These are phyloP conservation scores for Equus quagga DNA, from an alignment of 2,113 vertebrate species.

Conservation along the genomic window DNA sequence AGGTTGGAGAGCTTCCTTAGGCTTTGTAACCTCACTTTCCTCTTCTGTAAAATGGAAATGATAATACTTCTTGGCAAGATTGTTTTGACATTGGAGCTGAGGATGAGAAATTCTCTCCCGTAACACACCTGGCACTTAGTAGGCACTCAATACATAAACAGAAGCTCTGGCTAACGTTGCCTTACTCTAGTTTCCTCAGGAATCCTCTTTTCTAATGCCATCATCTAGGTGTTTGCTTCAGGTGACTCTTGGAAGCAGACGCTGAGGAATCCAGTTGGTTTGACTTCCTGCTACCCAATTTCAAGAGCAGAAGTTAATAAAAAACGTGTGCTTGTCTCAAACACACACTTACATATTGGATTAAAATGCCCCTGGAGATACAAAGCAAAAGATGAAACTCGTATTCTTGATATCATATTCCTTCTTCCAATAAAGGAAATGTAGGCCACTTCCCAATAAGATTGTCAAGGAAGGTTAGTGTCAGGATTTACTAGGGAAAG, in stretches of 20 bases:
- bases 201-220: background rate
- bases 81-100: slow-evolving; percentile 23
- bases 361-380: background rate
- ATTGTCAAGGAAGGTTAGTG: slow-evolving; percentile 26
- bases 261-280: background rate
- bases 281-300: background rate
- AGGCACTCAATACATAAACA: background rate
- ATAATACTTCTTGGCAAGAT: background rate
- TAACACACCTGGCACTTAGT: background rate
- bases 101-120: background rate
- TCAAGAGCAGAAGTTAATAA: background rate
- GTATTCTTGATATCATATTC: background rate
- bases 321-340: background rate
- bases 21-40: slow-evolving; percentile 20
- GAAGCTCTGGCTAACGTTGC: background rate
- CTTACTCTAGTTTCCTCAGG: background rate
- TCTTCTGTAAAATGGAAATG: slow-evolving; percentile 40
- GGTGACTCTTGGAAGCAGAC: background rate
- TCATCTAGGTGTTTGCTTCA: background rate
- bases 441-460: background rate
- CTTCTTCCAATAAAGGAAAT: slow-evolving; percentile 11
- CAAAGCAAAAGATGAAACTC: background rate
- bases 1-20: background rate
- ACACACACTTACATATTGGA: background rate
- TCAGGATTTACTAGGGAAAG: slow-evolving; percentile 31